Evolutionary conservation across 2,888 invertebrate species (phyloP), one percentile per base, ranked within the genome.

Genomic region (Brachycybe producta): DNA sequence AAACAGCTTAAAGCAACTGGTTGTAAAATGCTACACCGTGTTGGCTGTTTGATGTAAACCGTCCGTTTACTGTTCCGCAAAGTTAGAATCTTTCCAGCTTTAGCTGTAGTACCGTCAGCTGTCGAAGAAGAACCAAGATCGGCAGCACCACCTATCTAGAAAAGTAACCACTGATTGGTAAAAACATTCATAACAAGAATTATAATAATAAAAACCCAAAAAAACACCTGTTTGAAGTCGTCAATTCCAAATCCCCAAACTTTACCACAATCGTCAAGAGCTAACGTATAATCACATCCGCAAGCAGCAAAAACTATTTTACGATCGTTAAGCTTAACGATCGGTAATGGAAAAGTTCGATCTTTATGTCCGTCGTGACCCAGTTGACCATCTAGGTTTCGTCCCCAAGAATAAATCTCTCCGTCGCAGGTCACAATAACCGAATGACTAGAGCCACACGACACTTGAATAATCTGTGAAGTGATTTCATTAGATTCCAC

Each of bases 301-400:
- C 84, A 83, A 24, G 75, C 75, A 34, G 81, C 72, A 59, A 66
- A 56, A 61, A 57, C 58, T 64, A 65, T 56, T 63, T 67, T 51
- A 61, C 61, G 51, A 39, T 59, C 58, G 36, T 55, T 56, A 21
- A 58, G 40, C 13, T 51, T 47, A n/a, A 48, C 36, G 15, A 56
- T 44, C 15, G 56, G 52, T 13, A 35, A 52, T 27, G 56, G 57
- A 17, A 39, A 55, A 57, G 55, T 61, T 35, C 60, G 60, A 58
- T 65, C 64, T 41, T 60, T 60, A 53, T 78, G 70, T 53, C 76
- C 76, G 2, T 82, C 82, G 51, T 78, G 79, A 19, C 87, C 88
- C 48, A 92, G 70, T 65, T 92, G 92, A 30, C 90, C 88, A 63
- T 92, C 90, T 54, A 86, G 75, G 67, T 87, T 90, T 55, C 85